Conservation (phyloP, 2,888 invertebrate genomes). For the Pterostichus madidus region DNA sequence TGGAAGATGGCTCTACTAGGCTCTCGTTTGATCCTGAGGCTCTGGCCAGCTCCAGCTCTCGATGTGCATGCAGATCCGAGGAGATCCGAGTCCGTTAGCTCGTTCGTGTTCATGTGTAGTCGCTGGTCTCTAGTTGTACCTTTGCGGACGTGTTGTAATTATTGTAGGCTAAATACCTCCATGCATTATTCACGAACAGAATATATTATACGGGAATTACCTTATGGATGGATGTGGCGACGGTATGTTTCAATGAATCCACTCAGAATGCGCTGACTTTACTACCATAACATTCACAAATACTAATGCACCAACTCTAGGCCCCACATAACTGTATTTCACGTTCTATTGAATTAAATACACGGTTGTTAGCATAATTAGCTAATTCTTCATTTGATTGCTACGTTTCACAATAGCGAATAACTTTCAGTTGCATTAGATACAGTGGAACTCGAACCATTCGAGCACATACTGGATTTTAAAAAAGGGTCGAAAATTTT, state of each 20-base stretch:
- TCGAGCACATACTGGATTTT: no score
- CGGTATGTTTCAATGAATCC: constrained; percentile 37
- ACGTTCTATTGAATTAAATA: no score
- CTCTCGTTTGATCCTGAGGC: constrained; percentile 18
- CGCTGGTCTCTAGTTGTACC: constrained; percentile 15
- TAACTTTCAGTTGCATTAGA: no score
- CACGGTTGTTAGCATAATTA: no score
- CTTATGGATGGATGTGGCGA: constrained; percentile 45
- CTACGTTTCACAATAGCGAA: no score
- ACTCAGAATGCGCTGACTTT: background rate
- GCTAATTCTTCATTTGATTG: no score
- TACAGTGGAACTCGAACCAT: no score
- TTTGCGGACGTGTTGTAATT: constrained; percentile 61
- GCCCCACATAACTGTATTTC: no score
- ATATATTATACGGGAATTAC: constrained; percentile 58
- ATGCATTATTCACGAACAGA: constrained; percentile 59
- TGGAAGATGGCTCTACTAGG: constrained; percentile 26
- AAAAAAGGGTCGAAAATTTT: no score
- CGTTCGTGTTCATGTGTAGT: constrained; percentile 26
- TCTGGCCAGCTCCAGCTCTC: background rate
- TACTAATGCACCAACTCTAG: no score
- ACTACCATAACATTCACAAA: background rate
- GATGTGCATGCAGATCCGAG: constrained; percentile 6
- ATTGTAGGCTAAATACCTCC: constrained; percentile 58
- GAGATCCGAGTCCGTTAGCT: background rate